Conservation (phyloP, 1,140 invertebrate species). For the Drosophila pseudoananassae region DNA sequence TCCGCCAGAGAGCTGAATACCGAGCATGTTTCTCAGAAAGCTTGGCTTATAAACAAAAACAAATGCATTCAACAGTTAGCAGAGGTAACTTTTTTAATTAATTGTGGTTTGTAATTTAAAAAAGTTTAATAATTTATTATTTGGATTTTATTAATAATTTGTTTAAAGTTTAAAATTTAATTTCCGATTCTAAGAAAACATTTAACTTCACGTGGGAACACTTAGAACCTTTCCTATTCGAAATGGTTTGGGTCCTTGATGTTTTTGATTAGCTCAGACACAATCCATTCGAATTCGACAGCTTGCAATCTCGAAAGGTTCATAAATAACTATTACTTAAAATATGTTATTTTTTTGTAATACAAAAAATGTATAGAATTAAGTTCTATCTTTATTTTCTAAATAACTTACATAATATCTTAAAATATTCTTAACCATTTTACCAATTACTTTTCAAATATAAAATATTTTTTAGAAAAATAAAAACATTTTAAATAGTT, state of each 20-base stretch:
- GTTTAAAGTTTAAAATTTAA: not conserved
- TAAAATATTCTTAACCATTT: too few species aligned
- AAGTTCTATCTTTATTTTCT: too few species aligned
- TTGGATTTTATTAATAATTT: not conserved
- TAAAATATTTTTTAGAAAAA: too few species aligned
- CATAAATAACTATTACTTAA: not conserved
- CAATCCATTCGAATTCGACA: not conserved
- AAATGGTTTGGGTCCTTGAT: not conserved
- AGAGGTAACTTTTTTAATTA: not conserved
- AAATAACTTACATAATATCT: too few species aligned
- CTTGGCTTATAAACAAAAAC: slow-evolving; percentile 42
- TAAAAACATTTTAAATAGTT: too few species aligned
- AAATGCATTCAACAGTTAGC: slow-evolving; percentile 52
- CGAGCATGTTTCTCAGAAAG: not conserved
- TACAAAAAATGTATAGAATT: too few species aligned
- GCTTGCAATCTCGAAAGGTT: not conserved
- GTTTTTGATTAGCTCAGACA: not conserved
- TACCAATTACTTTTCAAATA: too few species aligned
- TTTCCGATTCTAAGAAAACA: too few species aligned
- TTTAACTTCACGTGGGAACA: not conserved
- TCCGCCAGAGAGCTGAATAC: slow-evolving; percentile 23
- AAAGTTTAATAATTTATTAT: not conserved
- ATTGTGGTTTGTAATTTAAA: not conserved
- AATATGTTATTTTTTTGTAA: too few species aligned
- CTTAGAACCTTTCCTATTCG: not conserved